Evolutionary conservation across 2,888 invertebrate species (phyloP).

Genomic region (Furcula furcula): DNA sequence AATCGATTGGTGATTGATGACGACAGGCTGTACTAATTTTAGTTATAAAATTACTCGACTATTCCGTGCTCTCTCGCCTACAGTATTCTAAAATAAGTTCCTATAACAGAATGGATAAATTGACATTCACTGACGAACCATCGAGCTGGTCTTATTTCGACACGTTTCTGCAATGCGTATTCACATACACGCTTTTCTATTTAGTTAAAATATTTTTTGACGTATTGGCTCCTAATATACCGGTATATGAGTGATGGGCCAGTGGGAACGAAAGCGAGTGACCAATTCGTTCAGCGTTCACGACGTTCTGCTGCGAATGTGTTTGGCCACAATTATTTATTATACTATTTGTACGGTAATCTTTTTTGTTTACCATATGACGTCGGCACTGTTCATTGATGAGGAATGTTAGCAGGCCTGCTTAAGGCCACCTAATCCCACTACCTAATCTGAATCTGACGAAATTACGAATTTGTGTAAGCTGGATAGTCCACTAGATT

Average conservation of each 20-base stretch:
- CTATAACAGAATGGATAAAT: slow-evolving; percentile 13
- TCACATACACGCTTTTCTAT: slow-evolving; percentile 52
- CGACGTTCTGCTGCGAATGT: slow-evolving; percentile 41
- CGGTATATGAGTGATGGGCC: slow-evolving; percentile 10
- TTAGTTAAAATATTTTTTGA: slow-evolving; percentile 53
- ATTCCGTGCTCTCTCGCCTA: neutral
- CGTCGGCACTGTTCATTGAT: too few relatives aligned
- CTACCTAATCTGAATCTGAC: too few relatives aligned
- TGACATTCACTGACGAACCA: slow-evolving; percentile 7
- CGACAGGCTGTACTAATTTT: slow-evolving; percentile 39
- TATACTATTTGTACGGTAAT: slow-evolving; percentile 37
- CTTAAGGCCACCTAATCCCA: too few relatives aligned
- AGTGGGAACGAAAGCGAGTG: neutral
- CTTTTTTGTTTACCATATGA: slow-evolving; percentile 21
- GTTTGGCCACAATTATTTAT: slow-evolving; percentile 41
- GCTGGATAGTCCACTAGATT: too few relatives aligned
- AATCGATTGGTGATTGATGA: slow-evolving; percentile 22
- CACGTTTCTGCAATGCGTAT: slow-evolving; percentile 43
- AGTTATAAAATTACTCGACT: slow-evolving; percentile 10
- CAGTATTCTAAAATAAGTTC: slow-evolving; percentile 7
- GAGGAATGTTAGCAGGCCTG: too few relatives aligned
- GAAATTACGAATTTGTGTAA: too few relatives aligned
- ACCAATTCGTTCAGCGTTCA: slow-evolving; percentile 18
- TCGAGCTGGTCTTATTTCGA: slow-evolving; percentile 34
- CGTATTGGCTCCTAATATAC: slow-evolving; percentile 39